Evolutionary conservation across 1,140 invertebrate species (phyloP).

Genomic region (Conopomorpha cramerella): DNA sequence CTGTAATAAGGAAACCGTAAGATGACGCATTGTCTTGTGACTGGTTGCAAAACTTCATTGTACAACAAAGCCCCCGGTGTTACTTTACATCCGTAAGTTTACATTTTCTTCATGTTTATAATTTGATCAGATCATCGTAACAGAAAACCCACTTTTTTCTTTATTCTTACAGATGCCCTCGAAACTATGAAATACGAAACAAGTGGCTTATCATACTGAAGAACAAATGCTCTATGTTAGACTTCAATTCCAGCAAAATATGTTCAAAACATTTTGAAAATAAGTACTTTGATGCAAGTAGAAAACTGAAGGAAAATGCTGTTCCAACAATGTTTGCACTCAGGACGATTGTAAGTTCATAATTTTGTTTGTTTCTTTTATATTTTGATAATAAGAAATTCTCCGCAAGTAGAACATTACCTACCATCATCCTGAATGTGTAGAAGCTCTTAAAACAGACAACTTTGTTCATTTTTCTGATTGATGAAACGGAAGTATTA

Average conservation of each 20-base stretch:
- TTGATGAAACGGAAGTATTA: no score
- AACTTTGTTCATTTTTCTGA: no score
- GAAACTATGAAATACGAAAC: constrained; percentile 27
- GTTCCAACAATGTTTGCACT: constrained; percentile 34
- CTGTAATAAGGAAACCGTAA: constrained; percentile 11
- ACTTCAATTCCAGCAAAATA: constrained; percentile 36
- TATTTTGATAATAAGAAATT: no score
- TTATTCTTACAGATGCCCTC: constrained; percentile 26
- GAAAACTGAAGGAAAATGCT: constrained; percentile 28
- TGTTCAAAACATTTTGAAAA: constrained; percentile 45
- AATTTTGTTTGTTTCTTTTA: no score
- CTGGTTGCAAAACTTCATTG: constrained; percentile 25
- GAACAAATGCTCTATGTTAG: constrained; percentile 27
- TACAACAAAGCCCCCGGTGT: constrained; percentile 26
- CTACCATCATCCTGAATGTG: no score
- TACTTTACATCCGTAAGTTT: constrained; percentile 27
- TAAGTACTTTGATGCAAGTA: constrained; percentile 32
- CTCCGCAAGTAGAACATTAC: no score
- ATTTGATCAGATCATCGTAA: constrained; percentile 1
- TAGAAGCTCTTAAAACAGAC: no score
- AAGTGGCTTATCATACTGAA: constrained; percentile 36
- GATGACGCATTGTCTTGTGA: constrained; percentile 22
- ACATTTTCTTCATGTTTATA: constrained; percentile 1
- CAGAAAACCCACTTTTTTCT: background rate
- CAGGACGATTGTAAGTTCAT: no score